These are phyloP conservation scores for Syrmaticus mikado DNA, from an alignment of 2,113 vertebrate genomes.

Conservation along the genomic window DNA sequence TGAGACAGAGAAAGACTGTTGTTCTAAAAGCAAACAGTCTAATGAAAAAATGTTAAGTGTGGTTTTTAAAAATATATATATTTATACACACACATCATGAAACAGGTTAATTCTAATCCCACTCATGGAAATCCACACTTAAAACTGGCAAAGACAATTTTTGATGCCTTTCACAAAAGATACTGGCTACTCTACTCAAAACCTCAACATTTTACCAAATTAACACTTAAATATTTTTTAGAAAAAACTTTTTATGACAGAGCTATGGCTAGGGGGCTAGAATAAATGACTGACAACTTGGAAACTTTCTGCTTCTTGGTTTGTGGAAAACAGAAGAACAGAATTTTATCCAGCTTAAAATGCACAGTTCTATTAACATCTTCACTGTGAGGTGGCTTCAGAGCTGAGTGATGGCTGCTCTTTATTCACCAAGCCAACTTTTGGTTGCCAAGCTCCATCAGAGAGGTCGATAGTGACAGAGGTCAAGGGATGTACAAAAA, in stretches of 20 bases:
- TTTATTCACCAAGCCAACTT: neutral
- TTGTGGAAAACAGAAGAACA: neutral
- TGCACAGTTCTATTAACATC: neutral
- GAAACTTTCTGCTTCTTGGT: neutral
- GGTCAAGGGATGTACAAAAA: neutral
- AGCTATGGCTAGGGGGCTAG: neutral
- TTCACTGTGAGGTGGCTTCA: neutral
- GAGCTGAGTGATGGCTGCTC: neutral
- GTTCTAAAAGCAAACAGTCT: constrained; percentile 22
- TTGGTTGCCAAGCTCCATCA: neutral
- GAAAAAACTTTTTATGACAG: neutral
- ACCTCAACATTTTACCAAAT: neutral
- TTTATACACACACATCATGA: neutral
- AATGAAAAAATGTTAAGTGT: neutral
- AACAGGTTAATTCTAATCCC: constrained; percentile 34
- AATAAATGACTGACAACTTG: neutral
- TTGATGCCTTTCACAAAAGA: neutral
- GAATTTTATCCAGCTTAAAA: neutral
- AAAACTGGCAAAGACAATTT: neutral
- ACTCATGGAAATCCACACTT: neutral
- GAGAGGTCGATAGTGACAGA: neutral
- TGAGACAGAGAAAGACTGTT: neutral
- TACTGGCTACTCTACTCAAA: neutral
- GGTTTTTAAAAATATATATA: neutral
- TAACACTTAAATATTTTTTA: neutral